phyloP scores from a whole-genome alignment of 2,797 vertebrate species.

The Australoheros facetus region DNA sequence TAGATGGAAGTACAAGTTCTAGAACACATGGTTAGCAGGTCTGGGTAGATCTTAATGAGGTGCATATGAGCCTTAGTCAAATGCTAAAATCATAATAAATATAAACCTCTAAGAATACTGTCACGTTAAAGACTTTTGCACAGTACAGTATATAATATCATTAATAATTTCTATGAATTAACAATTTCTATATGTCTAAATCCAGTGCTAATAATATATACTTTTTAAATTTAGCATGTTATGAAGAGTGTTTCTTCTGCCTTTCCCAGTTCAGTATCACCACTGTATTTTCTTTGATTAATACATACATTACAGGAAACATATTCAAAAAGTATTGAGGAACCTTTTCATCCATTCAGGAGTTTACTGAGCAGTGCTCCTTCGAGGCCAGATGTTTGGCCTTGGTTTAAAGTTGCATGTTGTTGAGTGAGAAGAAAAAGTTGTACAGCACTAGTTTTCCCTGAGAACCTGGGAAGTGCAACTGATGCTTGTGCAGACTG shows the following conservation, averaged over 20 bases:
- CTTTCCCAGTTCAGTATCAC: not conserved
- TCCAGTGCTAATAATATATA: too few relatives aligned
- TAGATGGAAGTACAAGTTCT: too few relatives aligned
- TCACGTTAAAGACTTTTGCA: too few relatives aligned
- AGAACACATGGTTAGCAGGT: too few relatives aligned
- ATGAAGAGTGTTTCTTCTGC: not conserved
- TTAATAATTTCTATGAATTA: too few relatives aligned
- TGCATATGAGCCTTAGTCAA: too few relatives aligned
- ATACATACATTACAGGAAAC: not conserved
- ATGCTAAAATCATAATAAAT: too few relatives aligned
- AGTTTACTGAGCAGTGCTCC: conserved; percentile 10
- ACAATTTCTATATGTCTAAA: too few relatives aligned
- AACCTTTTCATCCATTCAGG: not conserved
- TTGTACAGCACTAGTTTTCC: conserved; percentile 11
- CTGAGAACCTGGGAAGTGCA: conserved; percentile 14
- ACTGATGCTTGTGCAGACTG: conserved; percentile 27
- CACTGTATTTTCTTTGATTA: not conserved
- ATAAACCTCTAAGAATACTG: too few relatives aligned
- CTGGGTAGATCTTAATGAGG: too few relatives aligned
- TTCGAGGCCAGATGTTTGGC: conserved; percentile 26
- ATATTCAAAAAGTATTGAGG: not conserved
- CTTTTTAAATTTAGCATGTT: not conserved
- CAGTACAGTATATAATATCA: too few relatives aligned
- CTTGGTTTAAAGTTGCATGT: conserved; percentile 15
- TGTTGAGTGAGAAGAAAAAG: conserved; percentile 30